Base-by-base conservation (phyloP, 2,888 invertebrate species). In the Epirrita christyi region DNA sequence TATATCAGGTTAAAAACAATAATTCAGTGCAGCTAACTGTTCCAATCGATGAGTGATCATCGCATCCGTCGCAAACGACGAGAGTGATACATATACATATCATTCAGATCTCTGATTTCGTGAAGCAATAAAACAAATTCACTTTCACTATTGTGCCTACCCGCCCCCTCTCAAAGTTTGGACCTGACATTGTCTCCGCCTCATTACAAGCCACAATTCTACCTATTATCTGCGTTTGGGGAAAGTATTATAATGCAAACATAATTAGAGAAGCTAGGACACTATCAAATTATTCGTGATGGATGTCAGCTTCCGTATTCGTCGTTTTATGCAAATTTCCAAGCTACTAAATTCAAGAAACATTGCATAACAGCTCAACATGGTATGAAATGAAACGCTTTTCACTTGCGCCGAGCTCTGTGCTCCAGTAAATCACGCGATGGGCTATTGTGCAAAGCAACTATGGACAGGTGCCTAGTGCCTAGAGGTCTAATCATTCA, bases 241-340 rank as follows among this genome's bases (percentile, higher is more conserved):
- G 81, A 84, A 85, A 84, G 83, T 81, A 75, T 74, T 73, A 70
- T n/a, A 78, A 80, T 78, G 70, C 67, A 57, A 72, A 81, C 59
- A 76, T 81, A 80, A 83, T 82, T 81, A 78, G 72, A 70, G n/a
- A n/a, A n/a, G 67, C 71, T 65, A 68, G 63, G 69, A 66, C 72
- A 68, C 67, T 74, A 69, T 68, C 69, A 76, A 80, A 81, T 80
- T 81, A 80, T 70, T 67, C 67, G 64, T 70, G 77, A 73, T 74
- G 74, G 67, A 55, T 42, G 68, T 64, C 64, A 55, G 66, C 71
- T 76, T 70, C 72, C 70, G 70, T 71, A 57, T 64, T 61, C 60
- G 44, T 61, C 70, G 55, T 53, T 70, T 71, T 69, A 81, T 81
- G 78, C 71, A 72, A 75, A 80, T 77, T 69, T 61, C 59, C 38